Evolutionary conservation across 2,113 vertebrate genomes (phyloP).

Genomic region (Isurus oxyrinchus): DNA sequence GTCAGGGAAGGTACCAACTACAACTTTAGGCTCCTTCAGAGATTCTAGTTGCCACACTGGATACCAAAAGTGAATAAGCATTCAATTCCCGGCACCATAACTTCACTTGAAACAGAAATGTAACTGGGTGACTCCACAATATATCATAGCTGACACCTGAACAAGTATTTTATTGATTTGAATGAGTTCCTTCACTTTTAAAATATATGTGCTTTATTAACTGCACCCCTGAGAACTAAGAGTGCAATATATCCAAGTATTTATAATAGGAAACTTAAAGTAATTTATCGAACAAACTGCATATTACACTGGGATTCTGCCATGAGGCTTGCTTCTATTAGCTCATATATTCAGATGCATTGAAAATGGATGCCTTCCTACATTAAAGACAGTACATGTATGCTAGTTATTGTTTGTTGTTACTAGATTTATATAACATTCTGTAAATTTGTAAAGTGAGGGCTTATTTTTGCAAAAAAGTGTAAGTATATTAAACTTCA

Average conservation of each 20-base stretch:
- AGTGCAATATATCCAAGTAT: not conserved
- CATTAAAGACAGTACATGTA: not conserved
- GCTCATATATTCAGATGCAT: not conserved
- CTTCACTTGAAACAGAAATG: not conserved
- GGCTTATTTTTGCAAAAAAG: not conserved
- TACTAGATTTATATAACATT: not conserved
- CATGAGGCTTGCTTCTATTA: not conserved
- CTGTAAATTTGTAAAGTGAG: not conserved
- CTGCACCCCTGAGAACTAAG: not conserved
- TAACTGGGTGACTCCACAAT: not conserved
- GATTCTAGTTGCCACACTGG: not conserved
- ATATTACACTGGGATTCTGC: not conserved
- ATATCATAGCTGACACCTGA: not conserved
- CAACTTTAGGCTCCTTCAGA: not conserved
- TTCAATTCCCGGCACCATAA: not conserved
- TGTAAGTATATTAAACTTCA: not conserved
- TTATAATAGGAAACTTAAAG: not conserved
- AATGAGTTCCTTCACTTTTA: not conserved
- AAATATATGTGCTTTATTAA: not conserved
- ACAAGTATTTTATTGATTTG: not conserved
- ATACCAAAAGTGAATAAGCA: not conserved
- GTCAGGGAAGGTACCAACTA: not conserved
- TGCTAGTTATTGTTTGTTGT: not conserved
- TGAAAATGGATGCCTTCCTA: not conserved
- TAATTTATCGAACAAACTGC: not conserved